Evolutionary conservation across 1,140 invertebrate species (phyloP).

Genomic region (Ptiloglossa arizonensis): DNA sequence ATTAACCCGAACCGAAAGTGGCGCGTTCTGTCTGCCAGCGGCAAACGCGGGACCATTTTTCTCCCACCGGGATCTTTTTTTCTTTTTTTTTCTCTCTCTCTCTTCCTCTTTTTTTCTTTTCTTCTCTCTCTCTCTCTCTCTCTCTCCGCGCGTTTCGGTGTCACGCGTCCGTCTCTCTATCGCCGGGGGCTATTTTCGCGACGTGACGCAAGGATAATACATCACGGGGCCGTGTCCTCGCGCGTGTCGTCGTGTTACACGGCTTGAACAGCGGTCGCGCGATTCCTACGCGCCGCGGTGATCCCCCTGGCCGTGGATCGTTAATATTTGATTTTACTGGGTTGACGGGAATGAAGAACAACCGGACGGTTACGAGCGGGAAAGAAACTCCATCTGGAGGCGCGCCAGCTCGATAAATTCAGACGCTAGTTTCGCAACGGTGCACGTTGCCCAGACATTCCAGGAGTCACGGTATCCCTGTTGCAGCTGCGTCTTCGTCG

Average conservation of each 20-base stretch:
- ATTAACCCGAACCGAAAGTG: slow-evolving; percentile 30
- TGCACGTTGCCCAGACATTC: slow-evolving; percentile 34
- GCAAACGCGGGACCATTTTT: neutral
- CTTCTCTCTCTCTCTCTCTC: too few relatives aligned
- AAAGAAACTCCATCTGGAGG: slow-evolving; percentile 51
- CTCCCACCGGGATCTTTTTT: neutral
- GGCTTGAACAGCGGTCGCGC: slow-evolving; percentile 45
- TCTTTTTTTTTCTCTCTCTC: too few relatives aligned
- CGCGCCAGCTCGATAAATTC: slow-evolving; percentile 64
- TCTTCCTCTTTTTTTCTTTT: too few relatives aligned
- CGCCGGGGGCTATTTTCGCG: slow-evolving; percentile 34
- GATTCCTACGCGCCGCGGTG: slow-evolving; percentile 1
- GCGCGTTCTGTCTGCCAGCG: neutral
- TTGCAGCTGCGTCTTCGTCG: slow-evolving; percentile 37
- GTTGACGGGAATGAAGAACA: slow-evolving; percentile 53
- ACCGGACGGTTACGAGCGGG: slow-evolving; percentile 30
- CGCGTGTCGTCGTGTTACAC: slow-evolving; percentile 37
- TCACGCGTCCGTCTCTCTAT: slow-evolving; percentile 8
- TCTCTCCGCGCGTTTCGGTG: too few relatives aligned
- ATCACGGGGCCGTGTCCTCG: slow-evolving; percentile 29
- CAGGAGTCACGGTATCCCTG: slow-evolving; percentile 43
- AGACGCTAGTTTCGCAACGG: slow-evolving; percentile 40
- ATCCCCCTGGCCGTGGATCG: slow-evolving; percentile 39
- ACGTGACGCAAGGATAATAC: slow-evolving; percentile 39
- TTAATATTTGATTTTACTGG: slow-evolving; percentile 66